Evolutionary conservation across 1,140 invertebrate species (phyloP).

Genomic region (Limonius californicus): DNA sequence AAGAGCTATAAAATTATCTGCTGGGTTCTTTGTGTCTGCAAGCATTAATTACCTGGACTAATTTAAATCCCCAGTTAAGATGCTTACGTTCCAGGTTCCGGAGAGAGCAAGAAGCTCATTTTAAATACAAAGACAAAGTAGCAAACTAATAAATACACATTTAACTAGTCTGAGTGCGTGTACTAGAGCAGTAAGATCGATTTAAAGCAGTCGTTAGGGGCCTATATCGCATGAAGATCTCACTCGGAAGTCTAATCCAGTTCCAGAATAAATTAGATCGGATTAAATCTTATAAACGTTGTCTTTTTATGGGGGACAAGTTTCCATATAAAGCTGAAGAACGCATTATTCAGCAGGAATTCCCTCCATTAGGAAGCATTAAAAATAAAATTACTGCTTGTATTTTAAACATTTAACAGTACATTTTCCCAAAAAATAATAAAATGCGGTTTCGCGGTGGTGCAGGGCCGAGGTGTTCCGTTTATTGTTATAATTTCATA

Average conservation of each 20-base stretch:
- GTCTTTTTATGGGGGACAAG: neutral
- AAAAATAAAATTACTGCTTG: neutral
- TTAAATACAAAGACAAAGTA: neutral
- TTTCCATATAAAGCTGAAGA: neutral
- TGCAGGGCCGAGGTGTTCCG: no score
- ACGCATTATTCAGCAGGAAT: neutral
- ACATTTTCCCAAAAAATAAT: neutral
- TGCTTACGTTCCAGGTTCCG: no score
- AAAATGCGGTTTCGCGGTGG: no score
- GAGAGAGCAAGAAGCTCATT: neutral
- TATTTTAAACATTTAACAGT: neutral
- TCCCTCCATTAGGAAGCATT: neutral
- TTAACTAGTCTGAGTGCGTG: neutral
- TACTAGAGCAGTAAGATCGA: neutral
- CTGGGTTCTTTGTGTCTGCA: no score
- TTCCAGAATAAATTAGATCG: constrained; percentile 13
- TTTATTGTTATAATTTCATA: neutral
- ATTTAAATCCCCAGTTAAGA: no score
- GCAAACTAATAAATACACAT: neutral
- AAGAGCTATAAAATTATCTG: no score
- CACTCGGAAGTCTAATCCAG: neutral
- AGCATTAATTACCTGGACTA: no score
- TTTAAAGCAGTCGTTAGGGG: neutral
- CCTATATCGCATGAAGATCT: neutral
- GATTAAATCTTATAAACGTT: constrained; percentile 12